These are phyloP conservation scores for Gyrodactylus salaris DNA, from an alignment of 1,140 invertebrate species.

Conservation along the genomic window DNA sequence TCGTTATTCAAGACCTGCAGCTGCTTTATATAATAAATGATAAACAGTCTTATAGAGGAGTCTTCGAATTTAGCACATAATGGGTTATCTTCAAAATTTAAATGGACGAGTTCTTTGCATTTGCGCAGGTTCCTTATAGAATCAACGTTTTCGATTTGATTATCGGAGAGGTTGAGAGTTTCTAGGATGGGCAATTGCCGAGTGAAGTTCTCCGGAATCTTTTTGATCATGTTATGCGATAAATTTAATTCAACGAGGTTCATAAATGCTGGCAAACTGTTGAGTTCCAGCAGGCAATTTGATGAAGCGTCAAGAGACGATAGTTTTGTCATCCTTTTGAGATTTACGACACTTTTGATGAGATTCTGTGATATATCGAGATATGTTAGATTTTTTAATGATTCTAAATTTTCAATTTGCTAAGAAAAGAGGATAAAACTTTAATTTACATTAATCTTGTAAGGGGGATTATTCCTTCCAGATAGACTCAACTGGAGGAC, in stretches of 20 bases:
- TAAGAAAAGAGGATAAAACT: neutral
- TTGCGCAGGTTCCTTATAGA: neutral
- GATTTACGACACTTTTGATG: neutral
- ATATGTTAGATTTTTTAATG: neutral
- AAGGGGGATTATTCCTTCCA: neutral
- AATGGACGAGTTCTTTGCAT: neutral
- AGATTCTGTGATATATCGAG: neutral
- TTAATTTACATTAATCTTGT: neutral
- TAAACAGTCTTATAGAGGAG: neutral
- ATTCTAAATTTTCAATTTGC: neutral
- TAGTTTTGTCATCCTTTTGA: neutral
- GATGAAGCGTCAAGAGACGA: neutral
- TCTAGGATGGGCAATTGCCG: neutral
- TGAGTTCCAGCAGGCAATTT: neutral
- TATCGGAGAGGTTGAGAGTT: neutral
- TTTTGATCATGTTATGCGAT: neutral
- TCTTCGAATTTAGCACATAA: neutral
- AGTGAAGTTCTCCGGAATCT: neutral
- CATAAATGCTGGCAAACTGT: neutral
- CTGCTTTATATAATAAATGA: neutral
- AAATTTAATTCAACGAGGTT: neutral
- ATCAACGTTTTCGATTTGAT: neutral
- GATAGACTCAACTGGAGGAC: neutral
- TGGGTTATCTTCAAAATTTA: neutral
- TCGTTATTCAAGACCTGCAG: neutral